These are phyloP conservation scores for Cheirogaleus medius DNA, from an alignment of 2,113 vertebrate genomes.

Conservation along the genomic window DNA sequence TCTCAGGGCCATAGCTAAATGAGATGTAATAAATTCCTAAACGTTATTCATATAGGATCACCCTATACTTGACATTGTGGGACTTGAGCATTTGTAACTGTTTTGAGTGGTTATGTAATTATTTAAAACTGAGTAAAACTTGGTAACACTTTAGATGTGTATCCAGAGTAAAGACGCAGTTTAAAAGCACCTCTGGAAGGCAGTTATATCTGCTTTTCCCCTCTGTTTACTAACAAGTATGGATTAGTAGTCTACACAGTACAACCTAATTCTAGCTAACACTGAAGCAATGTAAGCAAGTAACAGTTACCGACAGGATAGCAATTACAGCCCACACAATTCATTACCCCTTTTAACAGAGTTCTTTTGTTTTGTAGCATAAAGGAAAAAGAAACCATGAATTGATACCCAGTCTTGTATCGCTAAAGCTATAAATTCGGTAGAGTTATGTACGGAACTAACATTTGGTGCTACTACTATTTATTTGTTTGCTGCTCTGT, in stretches of 20 bases:
- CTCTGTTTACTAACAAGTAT: constrained; percentile 51
- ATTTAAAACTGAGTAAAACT: neutral
- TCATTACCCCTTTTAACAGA: constrained; percentile 65
- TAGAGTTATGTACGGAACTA: constrained; percentile 35
- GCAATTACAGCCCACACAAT: constrained; percentile 74
- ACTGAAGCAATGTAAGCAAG: constrained; percentile 17
- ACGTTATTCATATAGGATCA: neutral
- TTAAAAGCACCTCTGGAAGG: neutral
- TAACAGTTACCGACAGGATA: constrained; percentile 50
- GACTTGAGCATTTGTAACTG: neutral
- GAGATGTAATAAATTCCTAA: neutral
- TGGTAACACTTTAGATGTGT: neutral
- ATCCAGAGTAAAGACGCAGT: neutral
- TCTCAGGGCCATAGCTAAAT: neutral
- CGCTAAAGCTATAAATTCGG: constrained; percentile 49
- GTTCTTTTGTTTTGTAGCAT: constrained; percentile 66
- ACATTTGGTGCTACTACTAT: constrained; percentile 30
- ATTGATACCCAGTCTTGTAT: constrained; percentile 34
- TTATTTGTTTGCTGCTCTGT: constrained; percentile 61
- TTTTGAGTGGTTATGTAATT: neutral
- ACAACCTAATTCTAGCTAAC: neutral
- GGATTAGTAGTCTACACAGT: neutral
- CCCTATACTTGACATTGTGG: neutral
- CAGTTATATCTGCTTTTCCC: neutral
- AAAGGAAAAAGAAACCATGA: constrained; percentile 56